A percentile compares a stretch with the other conserved stretches of the same genome.
These are phyloP conservation scores for Serilophus lunatus DNA, from an alignment of 2,113 vertebrate species.

Conservation along the genomic window DNA sequence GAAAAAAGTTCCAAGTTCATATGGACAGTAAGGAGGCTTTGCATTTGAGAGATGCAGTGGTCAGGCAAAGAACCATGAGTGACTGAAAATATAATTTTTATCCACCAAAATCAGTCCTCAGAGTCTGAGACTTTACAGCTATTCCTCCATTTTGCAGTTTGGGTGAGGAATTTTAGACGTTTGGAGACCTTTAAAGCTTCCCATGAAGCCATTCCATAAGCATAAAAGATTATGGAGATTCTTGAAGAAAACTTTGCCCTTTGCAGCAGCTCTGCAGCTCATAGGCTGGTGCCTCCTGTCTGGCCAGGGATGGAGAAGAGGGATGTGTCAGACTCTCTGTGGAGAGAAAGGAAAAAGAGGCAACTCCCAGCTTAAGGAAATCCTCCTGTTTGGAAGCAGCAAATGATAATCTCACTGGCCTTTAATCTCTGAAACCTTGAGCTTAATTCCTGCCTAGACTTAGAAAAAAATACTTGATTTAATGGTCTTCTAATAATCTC, in stretches of 20 bases:
- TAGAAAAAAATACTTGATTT: neutral
- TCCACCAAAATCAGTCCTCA: neutral
- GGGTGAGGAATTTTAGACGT: neutral
- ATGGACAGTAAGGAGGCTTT: neutral
- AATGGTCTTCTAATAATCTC: neutral
- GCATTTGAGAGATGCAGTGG: neutral
- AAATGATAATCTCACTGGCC: conserved; percentile 1
- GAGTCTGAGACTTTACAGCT: neutral
- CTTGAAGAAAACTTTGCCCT: neutral
- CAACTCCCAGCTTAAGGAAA: conserved; percentile 20
- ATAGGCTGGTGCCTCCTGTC: neutral
- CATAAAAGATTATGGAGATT: neutral
- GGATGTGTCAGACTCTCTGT: neutral
- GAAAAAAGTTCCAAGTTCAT: neutral
- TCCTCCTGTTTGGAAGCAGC: neutral
- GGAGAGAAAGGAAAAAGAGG: neutral
- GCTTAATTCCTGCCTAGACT: neutral
- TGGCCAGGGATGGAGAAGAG: neutral
- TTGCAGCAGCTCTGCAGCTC: neutral
- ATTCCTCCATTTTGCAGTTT: neutral
- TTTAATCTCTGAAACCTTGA: conserved; percentile 9
- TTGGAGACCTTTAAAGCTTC: neutral
- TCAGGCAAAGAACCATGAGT: neutral
- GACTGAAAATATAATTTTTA: neutral
- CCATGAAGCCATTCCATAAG: neutral